Evolutionary conservation across 2,888 invertebrate species (phyloP), one percentile per base, ranked within the genome.

Genomic region (Branchellion lobata): DNA sequence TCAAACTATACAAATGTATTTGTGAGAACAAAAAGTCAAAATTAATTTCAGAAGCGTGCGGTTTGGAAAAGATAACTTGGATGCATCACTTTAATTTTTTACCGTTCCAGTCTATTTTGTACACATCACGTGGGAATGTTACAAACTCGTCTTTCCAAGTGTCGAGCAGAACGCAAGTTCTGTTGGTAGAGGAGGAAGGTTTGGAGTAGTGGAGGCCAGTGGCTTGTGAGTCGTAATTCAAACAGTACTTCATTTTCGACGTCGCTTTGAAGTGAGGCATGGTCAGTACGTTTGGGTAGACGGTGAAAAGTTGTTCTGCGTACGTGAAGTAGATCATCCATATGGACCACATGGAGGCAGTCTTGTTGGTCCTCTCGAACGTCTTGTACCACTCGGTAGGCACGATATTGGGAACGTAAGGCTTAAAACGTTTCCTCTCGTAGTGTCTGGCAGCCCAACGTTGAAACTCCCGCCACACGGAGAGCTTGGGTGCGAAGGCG

Each of bases 41-140:
- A n/a, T n/a, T n/a, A n/a, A n/a, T n/a, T n/a, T n/a, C n/a, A n/a
- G n/a, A n/a, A n/a, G n/a, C n/a, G n/a, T n/a, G n/a, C n/a, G n/a
- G n/a, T n/a, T n/a, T n/a, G n/a, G n/a, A n/a, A n/a, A n/a, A n/a
- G n/a, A n/a, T n/a, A n/a, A n/a, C n/a, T n/a, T n/a, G n/a, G n/a
- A n/a, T n/a, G n/a, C n/a, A n/a, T n/a, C n/a, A n/a, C 40, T 40
- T 40, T 3, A 18, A n/a, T 24, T 5, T 24, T n/a, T 57, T 57
- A 11, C 83, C 83, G 40, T 81, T 80, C 76, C 84, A 85, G 81
- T 84, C 84, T 84, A 85, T 85, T 74, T 83, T 84, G 47, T 65
- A 21, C 27, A 68, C 34, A 2, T 80, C 33, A 21, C 61, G 53
- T 31, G 80, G 68, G 29, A 81, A 76, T 18, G 18, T 5, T 14